These are phyloP conservation scores for Lithosia quadra DNA, from an alignment of 2,888 invertebrate genomes.

Conservation along the genomic window DNA sequence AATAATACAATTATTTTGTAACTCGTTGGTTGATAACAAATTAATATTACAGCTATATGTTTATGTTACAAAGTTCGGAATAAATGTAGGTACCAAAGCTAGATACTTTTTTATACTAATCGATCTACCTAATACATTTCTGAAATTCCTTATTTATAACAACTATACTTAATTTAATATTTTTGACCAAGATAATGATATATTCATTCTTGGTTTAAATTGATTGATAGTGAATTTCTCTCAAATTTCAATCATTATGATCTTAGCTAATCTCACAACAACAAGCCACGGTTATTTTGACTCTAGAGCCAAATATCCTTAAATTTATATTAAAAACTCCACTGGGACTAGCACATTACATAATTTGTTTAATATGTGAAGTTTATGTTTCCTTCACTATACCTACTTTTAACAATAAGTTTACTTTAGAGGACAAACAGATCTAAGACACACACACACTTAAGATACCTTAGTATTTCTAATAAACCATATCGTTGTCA, in stretches of 20 bases:
- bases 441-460: neutral
- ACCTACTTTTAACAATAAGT: neutral
- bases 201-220: neutral
- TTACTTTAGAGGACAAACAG: neutral
- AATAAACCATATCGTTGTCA: constrained; percentile 14
- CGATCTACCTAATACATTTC: neutral
- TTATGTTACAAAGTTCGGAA: neutral
- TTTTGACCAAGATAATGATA: neutral
- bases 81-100: neutral
- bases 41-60: too few species aligned
- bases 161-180: neutral
- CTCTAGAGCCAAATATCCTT: neutral
- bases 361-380: neutral
- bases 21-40: too few species aligned
- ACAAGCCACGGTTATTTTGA: neutral
- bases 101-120: too few species aligned
- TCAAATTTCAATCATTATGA: neutral
- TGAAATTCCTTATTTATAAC: neutral
- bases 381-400: neutral
- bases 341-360: neutral
- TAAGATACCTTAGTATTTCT: constrained; percentile 1
- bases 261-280: neutral
- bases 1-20: too few species aligned
- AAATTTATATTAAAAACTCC: neutral
- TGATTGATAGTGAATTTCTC: neutral